phyloP scores from a whole-genome alignment of 2,888 invertebrate species.

The Xestia c-nigrum region DNA sequence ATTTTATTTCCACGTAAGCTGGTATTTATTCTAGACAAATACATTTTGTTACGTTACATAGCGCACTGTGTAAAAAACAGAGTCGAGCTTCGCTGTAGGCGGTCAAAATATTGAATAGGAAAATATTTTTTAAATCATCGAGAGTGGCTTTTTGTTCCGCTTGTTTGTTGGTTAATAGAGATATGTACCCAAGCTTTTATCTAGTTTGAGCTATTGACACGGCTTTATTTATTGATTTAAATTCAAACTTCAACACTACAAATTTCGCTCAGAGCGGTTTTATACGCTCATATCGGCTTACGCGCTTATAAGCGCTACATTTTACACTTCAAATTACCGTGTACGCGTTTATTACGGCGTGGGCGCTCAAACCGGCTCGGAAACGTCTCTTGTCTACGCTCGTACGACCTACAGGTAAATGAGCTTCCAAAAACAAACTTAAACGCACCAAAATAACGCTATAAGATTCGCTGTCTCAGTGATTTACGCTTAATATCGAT shows the following conservation, averaged over 20 bases:
- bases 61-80: constrained; percentile 45
- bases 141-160: constrained; percentile 5
- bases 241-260: not conserved
- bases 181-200: not conserved
- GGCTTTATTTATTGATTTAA: not conserved
- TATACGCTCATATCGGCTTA: not conserved
- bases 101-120: constrained; percentile 35
- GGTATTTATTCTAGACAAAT: constrained; percentile 58
- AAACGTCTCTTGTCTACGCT: not conserved
- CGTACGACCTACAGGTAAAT: not conserved
- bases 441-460: too few relatives aligned
- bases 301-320: not conserved
- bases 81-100: constrained; percentile 51
- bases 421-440: not conserved
- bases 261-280: not conserved
- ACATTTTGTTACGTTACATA: constrained; percentile 49
- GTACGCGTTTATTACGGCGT: not conserved
- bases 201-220: not conserved
- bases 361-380: too few relatives aligned
- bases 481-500: too few relatives aligned
- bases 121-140: constrained; percentile 15
- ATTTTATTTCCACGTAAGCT: constrained; percentile 58
- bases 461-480: not conserved
- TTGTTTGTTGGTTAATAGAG: not conserved
- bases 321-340: not conserved